phyloP scores from a whole-genome alignment of 1,140 invertebrate species.

The Leucophenga varia region DNA sequence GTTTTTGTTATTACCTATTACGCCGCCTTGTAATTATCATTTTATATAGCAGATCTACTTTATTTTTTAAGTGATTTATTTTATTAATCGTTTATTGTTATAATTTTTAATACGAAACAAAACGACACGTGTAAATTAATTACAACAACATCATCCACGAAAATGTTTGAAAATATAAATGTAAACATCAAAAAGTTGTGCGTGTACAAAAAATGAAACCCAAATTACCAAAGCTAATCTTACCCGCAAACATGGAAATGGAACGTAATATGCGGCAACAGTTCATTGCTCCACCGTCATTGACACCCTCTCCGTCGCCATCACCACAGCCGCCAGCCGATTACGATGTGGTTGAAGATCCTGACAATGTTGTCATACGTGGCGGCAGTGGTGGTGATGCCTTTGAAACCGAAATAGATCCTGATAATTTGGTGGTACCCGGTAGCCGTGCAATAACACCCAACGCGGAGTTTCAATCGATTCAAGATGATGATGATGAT shows the following conservation, averaged over 20 bases:
- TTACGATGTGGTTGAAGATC: constrained; percentile 53
- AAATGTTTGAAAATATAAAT: constrained; percentile 7
- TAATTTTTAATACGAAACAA: too few relatives aligned
- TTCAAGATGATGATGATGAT: neutral
- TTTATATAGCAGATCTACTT: too few relatives aligned
- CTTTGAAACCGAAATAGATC: constrained; percentile 45
- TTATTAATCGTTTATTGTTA: too few relatives aligned
- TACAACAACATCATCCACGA: too few relatives aligned
- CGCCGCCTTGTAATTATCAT: too few relatives aligned
- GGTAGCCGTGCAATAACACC: constrained; percentile 49
- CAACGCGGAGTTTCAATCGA: constrained; percentile 29
- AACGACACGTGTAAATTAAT: too few relatives aligned
- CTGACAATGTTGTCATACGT: constrained; percentile 51
- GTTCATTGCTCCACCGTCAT: constrained; percentile 26
- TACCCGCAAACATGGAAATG: constrained; percentile 48
- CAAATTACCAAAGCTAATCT: constrained; percentile 53
- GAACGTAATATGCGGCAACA: constrained; percentile 24
- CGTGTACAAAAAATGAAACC: constrained; percentile 54
- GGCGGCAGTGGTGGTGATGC: constrained; percentile 37
- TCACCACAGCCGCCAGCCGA: constrained; percentile 46
- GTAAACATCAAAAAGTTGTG: constrained; percentile 31
- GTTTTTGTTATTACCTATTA: too few relatives aligned
- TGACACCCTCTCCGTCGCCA: constrained; percentile 42
- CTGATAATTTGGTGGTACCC: constrained; percentile 51
- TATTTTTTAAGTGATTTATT: too few relatives aligned